These are phyloP conservation scores for Chrysaora quinquecirrha DNA, from an alignment of 30 jellyfish, hydroid and myxozoan genomes.

Conservation along the genomic window DNA sequence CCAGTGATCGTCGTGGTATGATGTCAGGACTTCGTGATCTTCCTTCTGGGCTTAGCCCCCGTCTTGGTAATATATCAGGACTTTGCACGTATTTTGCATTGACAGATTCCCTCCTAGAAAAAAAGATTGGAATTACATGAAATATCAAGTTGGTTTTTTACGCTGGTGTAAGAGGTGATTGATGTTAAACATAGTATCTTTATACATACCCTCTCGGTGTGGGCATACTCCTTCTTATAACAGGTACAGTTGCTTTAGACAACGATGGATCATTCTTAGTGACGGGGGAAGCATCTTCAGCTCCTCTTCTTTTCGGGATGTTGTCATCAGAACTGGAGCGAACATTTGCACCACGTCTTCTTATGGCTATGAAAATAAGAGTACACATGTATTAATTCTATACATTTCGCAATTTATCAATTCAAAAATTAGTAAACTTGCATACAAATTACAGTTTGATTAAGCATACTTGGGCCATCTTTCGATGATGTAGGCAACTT, in stretches of 20 bases:
- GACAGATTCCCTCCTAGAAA: not conserved
- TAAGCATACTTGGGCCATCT: not conserved
- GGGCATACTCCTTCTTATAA: not conserved
- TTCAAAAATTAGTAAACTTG: too few relatives aligned
- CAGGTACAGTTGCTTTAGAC: not conserved
- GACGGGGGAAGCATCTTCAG: not conserved
- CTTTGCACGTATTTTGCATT: constrained; percentile 25
- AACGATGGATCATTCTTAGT: not conserved
- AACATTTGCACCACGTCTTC: constrained; percentile 28
- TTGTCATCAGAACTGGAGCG: constrained; percentile 5
- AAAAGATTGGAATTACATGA: too few relatives aligned
- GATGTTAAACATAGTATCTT: too few relatives aligned
- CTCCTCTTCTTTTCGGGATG: constrained; percentile 2
- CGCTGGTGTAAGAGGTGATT: too few relatives aligned
- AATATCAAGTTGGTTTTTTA: too few relatives aligned
- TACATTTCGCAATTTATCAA: too few relatives aligned
- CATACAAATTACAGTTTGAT: not conserved
- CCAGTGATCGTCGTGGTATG: constrained; percentile 26
- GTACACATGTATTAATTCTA: too few relatives aligned
- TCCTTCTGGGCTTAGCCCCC: constrained; percentile 49
- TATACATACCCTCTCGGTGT: not conserved
- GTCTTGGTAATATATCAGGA: constrained; percentile 52
- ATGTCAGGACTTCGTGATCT: constrained; percentile 57
- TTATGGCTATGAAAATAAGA: not conserved
- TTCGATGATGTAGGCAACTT: not conserved